phyloP scores from a whole-genome alignment of 2,888 invertebrate species.

The Harpagoxenus sublaevis region DNA sequence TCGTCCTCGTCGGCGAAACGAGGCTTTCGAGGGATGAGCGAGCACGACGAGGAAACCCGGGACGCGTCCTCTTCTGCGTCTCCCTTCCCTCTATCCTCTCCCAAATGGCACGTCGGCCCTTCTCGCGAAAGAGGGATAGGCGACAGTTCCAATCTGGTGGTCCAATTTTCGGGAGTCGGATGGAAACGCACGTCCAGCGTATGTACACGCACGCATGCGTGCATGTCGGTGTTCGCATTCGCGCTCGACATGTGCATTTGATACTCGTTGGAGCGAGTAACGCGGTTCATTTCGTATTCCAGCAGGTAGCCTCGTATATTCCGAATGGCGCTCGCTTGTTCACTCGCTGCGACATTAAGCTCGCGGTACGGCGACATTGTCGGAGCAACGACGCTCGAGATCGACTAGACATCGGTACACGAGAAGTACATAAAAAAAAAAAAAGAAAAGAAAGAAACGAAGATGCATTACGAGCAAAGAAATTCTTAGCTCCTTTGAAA shows the following conservation, averaged over 20 bases:
- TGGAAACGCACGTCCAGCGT: conserved; percentile 65
- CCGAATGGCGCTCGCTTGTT: neutral
- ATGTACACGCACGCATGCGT: neutral
- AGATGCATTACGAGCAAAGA: neutral
- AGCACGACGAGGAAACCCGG: neutral
- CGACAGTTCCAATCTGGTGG: conserved; percentile 77
- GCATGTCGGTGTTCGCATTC: neutral
- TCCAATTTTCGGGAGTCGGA: conserved; percentile 75
- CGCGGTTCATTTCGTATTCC: conserved; percentile 75
- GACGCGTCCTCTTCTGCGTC: neutral
- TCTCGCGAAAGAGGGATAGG: conserved; percentile 25
- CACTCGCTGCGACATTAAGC: neutral
- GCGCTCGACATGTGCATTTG: neutral
- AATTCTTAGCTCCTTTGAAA: neutral
- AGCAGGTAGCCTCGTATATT: conserved; percentile 66
- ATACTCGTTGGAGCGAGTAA: conserved; percentile 23
- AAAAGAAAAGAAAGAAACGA: neutral
- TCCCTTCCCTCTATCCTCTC: neutral
- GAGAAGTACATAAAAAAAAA: neutral
- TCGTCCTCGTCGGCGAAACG: conserved; percentile 45
- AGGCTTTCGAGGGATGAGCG: conserved; percentile 16
- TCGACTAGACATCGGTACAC: neutral
- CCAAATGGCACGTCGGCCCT: conserved; percentile 4
- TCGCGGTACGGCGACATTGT: neutral
- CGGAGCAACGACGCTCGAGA: neutral